phyloP scores from a whole-genome alignment of 2,888 invertebrate genomes.

The Ophraella communa region DNA sequence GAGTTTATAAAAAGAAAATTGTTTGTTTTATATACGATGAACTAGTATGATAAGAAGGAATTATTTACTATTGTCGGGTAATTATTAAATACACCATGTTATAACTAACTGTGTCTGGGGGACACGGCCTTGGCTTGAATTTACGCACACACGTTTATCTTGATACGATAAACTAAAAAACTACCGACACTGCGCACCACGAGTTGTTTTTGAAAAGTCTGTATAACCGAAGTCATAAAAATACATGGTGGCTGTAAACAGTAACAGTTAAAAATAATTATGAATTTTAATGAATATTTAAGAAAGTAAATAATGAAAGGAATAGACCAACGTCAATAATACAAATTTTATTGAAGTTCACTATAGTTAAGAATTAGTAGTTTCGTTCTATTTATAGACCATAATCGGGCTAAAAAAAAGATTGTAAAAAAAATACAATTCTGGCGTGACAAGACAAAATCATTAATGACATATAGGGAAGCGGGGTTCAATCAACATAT shows the following conservation, averaged over 20 bases:
- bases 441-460: too few species aligned
- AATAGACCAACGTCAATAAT: too few species aligned
- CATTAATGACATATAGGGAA: too few species aligned
- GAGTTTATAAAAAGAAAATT: not conserved
- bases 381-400: too few species aligned
- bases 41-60: not conserved
- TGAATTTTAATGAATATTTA: too few species aligned
- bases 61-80: not conserved
- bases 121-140: not conserved
- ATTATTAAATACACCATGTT: not conserved
- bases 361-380: too few species aligned
- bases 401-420: too few species aligned
- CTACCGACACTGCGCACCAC: slow-evolving; percentile 14
- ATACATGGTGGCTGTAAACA: not conserved
- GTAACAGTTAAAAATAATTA: too few species aligned
- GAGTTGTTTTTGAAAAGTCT: slow-evolving; percentile 1
- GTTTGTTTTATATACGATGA: not conserved
- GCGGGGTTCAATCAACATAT: too few species aligned
- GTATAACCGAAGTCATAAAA: not conserved
- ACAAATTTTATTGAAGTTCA: too few species aligned
- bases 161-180: not conserved
- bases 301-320: too few species aligned
- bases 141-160: not conserved
- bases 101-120: not conserved
- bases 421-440: too few species aligned